Evolutionary conservation across 1,140 invertebrate species (phyloP).

Genomic region (Campoletis sonorensis): DNA sequence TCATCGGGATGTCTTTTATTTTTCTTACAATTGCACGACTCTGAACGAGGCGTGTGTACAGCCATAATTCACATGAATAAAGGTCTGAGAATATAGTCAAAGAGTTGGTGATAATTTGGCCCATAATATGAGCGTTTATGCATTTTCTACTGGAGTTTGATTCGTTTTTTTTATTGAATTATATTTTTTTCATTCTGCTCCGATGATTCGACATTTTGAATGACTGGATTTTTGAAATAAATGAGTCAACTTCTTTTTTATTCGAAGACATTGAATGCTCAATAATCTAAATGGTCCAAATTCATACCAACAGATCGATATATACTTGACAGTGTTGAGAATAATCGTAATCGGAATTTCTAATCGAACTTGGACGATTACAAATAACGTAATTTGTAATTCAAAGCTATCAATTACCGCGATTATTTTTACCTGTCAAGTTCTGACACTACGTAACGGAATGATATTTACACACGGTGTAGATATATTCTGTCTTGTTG

Average conservation of each 20-base stretch:
- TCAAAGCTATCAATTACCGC: not conserved
- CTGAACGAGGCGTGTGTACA: not conserved
- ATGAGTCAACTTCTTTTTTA: too few species aligned
- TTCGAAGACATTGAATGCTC: too few species aligned
- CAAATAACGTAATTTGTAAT: constrained; percentile 9
- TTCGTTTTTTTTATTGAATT: too few species aligned
- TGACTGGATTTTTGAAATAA: too few species aligned
- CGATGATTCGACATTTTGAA: too few species aligned
- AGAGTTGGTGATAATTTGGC: too few species aligned
- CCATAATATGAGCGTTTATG: too few species aligned
- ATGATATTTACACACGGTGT: not conserved
- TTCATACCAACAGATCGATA: not conserved
- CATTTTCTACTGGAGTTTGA: too few species aligned
- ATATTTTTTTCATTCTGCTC: too few species aligned
- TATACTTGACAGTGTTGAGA: not conserved
- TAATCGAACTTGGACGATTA: constrained; percentile 3
- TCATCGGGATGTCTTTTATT: not conserved
- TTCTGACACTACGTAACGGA: not conserved
- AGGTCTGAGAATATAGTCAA: not conserved
- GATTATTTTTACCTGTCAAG: not conserved
- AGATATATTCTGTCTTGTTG: constrained; percentile 6
- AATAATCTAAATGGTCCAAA: not conserved
- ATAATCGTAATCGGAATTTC: not conserved
- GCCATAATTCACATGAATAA: not conserved
- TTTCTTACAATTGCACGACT: not conserved